Percentiles rank a stretch among this genome's conserved stretches.
phyloP scores from a whole-genome alignment of 2,888 invertebrate species.

The Melipona beecheii region DNA sequence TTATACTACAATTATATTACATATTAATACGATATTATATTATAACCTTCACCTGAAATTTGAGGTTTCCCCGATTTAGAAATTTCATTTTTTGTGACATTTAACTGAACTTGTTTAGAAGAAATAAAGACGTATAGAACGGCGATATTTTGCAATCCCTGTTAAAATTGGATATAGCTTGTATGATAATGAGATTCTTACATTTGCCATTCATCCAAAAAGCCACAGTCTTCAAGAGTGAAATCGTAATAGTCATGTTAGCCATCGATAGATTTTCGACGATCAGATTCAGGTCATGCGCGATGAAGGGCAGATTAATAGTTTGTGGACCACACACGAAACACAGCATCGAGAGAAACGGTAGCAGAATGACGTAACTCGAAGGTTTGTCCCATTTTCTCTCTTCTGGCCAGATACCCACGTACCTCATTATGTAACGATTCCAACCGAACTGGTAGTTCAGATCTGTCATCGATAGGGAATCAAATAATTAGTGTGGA shows the following conservation, averaged over 20 bases:
- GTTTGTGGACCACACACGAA: constrained; percentile 56
- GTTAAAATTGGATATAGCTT: no score
- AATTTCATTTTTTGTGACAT: no score
- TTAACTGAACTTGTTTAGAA: no score
- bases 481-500: not conserved
- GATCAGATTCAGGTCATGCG: constrained; percentile 64
- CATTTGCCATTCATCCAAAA: constrained; percentile 59
- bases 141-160: no score
- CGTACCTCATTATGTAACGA: constrained; percentile 62
- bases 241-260: constrained; percentile 56
- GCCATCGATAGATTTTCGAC: constrained; percentile 69
- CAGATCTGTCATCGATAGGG: constrained; percentile 22
- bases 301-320: constrained; percentile 44
- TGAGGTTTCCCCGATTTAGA: no score
- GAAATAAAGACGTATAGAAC: no score
- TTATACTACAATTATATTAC: no score
- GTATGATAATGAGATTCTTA: constrained; percentile 35
- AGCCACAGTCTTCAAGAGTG: constrained; percentile 48
- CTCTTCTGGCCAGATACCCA: constrained; percentile 73
- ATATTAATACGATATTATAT: no score
- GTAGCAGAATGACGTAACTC: constrained; percentile 41
- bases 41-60: no score
- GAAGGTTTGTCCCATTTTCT: constrained; percentile 29
- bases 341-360: constrained; percentile 41
- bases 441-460: constrained; percentile 70